These are phyloP conservation scores for Eidolon helvum DNA, from an alignment of 2,113 vertebrate genomes.

Conservation along the genomic window DNA sequence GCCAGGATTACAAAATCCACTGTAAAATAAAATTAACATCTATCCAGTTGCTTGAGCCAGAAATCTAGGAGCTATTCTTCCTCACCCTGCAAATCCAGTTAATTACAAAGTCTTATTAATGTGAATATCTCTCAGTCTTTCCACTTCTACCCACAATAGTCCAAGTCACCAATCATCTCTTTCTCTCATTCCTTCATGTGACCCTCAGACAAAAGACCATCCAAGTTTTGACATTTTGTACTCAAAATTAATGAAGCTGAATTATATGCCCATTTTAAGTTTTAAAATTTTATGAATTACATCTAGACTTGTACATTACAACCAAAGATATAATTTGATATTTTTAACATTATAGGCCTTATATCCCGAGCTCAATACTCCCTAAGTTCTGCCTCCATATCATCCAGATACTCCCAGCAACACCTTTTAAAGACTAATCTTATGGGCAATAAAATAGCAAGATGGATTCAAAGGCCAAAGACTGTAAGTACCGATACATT, in stretches of 20 bases:
- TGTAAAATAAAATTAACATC: not conserved
- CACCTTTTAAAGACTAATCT: conserved; percentile 57
- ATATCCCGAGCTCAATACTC: not conserved
- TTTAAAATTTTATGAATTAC: not conserved
- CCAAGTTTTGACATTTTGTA: not conserved
- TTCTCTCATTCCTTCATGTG: not conserved
- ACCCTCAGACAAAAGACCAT: not conserved
- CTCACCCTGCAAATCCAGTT: not conserved
- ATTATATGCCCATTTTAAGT: not conserved
- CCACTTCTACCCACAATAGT: not conserved
- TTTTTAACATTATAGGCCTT: conserved; percentile 66
- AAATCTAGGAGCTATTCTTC: not conserved
- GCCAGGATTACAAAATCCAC: not conserved
- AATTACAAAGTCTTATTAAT: not conserved
- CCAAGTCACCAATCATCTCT: not conserved
- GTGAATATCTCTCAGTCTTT: not conserved
- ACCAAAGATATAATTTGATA: not conserved
- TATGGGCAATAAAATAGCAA: conserved; percentile 25
- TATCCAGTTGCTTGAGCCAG: not conserved
- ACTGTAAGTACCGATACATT: conserved; percentile 69
- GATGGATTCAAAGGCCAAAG: conserved; percentile 75
- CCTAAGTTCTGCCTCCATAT: conserved; percentile 59
- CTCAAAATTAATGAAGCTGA: not conserved
- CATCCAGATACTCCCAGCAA: conserved; percentile 44
- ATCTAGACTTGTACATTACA: not conserved